These are phyloP conservation scores for Hypena proboscidalis DNA, from an alignment of 2,888 invertebrate species.

Conservation along the genomic window DNA sequence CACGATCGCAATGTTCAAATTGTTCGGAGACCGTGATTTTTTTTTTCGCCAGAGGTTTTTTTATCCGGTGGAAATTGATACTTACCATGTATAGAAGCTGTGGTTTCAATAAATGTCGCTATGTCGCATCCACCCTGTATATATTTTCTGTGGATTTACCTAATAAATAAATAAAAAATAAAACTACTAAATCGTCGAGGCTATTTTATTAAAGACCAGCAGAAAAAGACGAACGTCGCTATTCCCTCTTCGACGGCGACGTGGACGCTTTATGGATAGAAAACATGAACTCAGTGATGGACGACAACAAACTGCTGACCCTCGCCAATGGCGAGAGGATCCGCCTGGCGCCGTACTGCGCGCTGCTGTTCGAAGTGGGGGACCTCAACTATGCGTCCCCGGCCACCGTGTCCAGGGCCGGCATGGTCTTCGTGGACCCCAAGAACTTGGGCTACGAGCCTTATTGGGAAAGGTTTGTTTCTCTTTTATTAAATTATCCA, in stretches of 20 bases:
- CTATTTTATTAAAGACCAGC: conserved; percentile 83
- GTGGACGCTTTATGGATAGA: conserved; percentile 98
- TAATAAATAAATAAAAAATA: conserved; percentile 54
- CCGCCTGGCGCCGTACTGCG: conserved; percentile 91
- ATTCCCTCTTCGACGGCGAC: conserved; percentile 96
- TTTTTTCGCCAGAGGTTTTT: too few species aligned
- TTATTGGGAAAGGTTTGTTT: conserved; percentile 88
- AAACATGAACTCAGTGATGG: conserved; percentile 99
- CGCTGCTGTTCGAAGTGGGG: conserved; percentile 95
- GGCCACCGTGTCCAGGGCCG: conserved; percentile 96
- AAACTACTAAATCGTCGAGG: too few species aligned
- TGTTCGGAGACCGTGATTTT: too few species aligned
- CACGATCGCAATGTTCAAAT: too few species aligned
- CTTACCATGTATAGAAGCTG: too few species aligned
- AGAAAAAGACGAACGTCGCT: conserved; percentile 90
- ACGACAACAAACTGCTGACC: conserved; percentile 95
- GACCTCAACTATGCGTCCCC: conserved; percentile 96
- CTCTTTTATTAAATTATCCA: not conserved
- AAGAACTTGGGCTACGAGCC: conserved; percentile 95
- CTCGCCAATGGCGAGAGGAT: conserved; percentile 96
- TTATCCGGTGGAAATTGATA: too few species aligned
- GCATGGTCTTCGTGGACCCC: conserved; percentile 97
- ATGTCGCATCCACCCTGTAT: too few species aligned
- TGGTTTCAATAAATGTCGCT: too few species aligned
- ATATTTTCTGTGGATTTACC: too few species aligned